These are phyloP conservation scores for Drosophila takahashii DNA, from an alignment of 1,140 invertebrate species.

Conservation along the genomic window DNA sequence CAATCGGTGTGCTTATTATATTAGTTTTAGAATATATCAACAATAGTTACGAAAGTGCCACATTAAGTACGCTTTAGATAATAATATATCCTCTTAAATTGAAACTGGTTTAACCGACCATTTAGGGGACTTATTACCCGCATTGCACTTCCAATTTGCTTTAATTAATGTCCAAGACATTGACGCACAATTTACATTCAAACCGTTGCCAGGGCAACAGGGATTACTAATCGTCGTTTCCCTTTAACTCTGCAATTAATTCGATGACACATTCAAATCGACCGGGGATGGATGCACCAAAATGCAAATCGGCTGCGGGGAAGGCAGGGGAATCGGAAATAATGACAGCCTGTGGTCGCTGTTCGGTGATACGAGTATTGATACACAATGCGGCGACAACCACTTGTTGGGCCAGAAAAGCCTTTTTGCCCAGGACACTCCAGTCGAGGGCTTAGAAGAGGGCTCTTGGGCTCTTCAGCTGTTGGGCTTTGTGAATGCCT, in stretches of 20 bases:
- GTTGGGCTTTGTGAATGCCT: constrained; percentile 60
- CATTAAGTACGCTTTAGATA: too few species aligned
- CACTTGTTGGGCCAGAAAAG: constrained; percentile 52
- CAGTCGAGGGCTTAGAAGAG: constrained; percentile 56
- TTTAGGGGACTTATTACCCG: background rate
- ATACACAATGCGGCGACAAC: constrained; percentile 53
- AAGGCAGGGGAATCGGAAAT: background rate
- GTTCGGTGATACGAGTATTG: constrained; percentile 14
- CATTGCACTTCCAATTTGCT: background rate
- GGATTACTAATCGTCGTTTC: constrained; percentile 16
- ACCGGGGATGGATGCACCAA: background rate
- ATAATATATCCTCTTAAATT: too few species aligned
- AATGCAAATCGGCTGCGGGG: constrained; percentile 27
- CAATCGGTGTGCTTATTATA: too few species aligned
- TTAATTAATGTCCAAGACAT: constrained; percentile 17
- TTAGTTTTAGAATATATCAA: too few species aligned
- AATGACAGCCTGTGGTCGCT: constrained; percentile 12
- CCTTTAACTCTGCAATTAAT: constrained; percentile 39
- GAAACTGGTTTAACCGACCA: background rate
- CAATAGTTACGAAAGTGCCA: too few species aligned
- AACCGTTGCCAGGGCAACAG: constrained; percentile 26
- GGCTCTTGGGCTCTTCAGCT: constrained; percentile 53
- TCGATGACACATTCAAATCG: constrained; percentile 39
- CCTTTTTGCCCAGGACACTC: constrained; percentile 51
- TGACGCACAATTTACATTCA: constrained; percentile 24